phyloP scores from a whole-genome alignment of 2,888 invertebrate species.

The Epinotia brunnichana region DNA sequence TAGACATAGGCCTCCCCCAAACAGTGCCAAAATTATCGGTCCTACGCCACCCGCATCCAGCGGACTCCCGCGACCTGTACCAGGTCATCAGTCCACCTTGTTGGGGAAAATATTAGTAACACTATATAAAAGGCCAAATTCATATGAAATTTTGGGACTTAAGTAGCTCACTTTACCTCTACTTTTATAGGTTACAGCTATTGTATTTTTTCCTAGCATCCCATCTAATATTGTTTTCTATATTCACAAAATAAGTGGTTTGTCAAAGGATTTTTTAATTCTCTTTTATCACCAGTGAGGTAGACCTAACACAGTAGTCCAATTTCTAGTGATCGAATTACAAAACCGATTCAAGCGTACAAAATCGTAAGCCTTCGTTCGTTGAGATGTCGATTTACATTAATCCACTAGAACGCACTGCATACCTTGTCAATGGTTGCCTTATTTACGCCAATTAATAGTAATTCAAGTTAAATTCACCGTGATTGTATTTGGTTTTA shows the following conservation, averaged over 20 bases:
- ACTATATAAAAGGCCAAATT: too few relatives aligned
- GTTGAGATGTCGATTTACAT: constrained; percentile 2
- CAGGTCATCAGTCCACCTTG: too few relatives aligned
- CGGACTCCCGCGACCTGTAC: too few relatives aligned
- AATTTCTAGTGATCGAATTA: not conserved
- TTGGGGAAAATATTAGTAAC: too few relatives aligned
- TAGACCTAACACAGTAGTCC: not conserved
- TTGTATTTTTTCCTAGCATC: too few relatives aligned
- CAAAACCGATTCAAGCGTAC: not conserved
- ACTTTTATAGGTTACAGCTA: too few relatives aligned
- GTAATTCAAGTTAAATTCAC: constrained; percentile 14
- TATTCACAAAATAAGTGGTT: not conserved
- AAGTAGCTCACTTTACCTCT: too few relatives aligned
- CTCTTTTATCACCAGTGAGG: not conserved
- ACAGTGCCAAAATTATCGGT: too few relatives aligned
- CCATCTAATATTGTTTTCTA: too few relatives aligned
- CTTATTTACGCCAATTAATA: constrained; percentile 12
- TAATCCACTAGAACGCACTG: constrained; percentile 1
- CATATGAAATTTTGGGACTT: too few relatives aligned
- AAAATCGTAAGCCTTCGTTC: not conserved
- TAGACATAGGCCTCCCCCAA: too few relatives aligned
- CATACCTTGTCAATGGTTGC: constrained; percentile 12
- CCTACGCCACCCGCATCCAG: too few relatives aligned
- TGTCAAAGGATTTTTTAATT: not conserved
- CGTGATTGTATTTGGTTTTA: constrained; percentile 15